Evolutionary conservation across 1,140 invertebrate genomes (phyloP), one percentile per base, ranked within the genome.

Genomic region (Gonioctena quinquepunctata): DNA sequence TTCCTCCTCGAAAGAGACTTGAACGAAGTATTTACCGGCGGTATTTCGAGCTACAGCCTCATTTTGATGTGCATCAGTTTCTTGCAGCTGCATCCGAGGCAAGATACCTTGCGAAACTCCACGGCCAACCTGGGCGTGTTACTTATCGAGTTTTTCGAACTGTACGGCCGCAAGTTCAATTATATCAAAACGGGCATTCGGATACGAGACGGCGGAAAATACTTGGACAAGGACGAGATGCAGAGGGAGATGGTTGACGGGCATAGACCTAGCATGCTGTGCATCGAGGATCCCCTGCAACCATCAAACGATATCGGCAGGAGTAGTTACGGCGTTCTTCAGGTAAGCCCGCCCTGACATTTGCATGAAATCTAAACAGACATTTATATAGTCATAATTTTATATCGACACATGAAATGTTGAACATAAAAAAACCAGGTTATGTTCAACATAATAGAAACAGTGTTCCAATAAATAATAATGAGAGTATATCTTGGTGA

Each of bases 11-110:
- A 99, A 85, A 90, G 97, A 84, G 96, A 98, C 88, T 89, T 99
- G 76, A 99, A 99, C 86, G 97, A 99, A 90, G 97, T 99, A 56
- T 99, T 98, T 86, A 98, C 96, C 60, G 97, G 98, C 75, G 98
- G 98, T 82, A 98, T 99, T 78, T 97, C 96, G 73, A 99, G 97
- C 42, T 99, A 99, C 85, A 96, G 96, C 82, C 90, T 99, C 73
- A 98, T 99, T 83, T 90, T 99, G 65, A 96, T 99, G 93, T 96
- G 95, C 79, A 96, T 99, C 84, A 66, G 63, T 54, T 89, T 28
- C 48, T 54, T 77, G 22, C 74, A 87, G 89, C 85, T 94, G 73
- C 92, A 94, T 86, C 91, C 90, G 18, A 85, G 91, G 74, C 86
- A 87, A 71, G 89, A 93, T 79, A 86, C 86, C 50, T 84, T 89